phyloP scores from a whole-genome alignment of 2,888 invertebrate species.

The Drosophila borborema region DNA sequence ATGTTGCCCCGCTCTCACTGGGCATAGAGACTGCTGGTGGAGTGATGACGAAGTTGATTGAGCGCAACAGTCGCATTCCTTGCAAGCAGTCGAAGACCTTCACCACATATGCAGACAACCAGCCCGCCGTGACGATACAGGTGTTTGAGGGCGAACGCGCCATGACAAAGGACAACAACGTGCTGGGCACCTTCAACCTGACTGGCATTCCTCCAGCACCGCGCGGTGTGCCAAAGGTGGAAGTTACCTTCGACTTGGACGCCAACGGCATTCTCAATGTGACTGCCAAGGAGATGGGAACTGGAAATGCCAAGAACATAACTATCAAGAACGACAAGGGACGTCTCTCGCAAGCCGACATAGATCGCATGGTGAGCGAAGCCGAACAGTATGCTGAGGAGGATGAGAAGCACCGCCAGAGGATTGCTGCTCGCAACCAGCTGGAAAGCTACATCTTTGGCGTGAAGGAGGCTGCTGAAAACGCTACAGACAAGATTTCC shows the following conservation, averaged over 20 bases:
- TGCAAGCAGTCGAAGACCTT: conserved; percentile 91
- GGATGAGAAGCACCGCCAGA: conserved; percentile 89
- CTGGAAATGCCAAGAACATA: conserved; percentile 90
- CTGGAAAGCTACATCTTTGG: conserved; percentile 90
- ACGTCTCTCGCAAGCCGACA: conserved; percentile 92
- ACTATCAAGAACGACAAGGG: conserved; percentile 94
- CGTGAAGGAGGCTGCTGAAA: conserved; percentile 89
- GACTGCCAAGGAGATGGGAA: conserved; percentile 90
- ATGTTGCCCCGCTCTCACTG: conserved; percentile 89
- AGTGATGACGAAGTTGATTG: conserved; percentile 92
- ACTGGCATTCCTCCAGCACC: conserved; percentile 98
- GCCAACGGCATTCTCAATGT: conserved; percentile 98
- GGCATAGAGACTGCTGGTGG: conserved; percentile 93
- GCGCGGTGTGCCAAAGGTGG: conserved; percentile 94
- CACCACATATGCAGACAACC: conserved; percentile 93
- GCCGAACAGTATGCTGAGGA: conserved; percentile 91
- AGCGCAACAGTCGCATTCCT: conserved; percentile 90
- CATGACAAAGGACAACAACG: conserved; percentile 97
- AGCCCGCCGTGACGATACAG: conserved; percentile 90
- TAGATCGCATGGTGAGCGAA: conserved; percentile 91
- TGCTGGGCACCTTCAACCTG: conserved; percentile 97
- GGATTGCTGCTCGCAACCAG: conserved; percentile 89
- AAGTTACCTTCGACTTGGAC: conserved; percentile 93
- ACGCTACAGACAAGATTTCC: conserved; percentile 86
- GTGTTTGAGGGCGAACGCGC: conserved; percentile 93